Evolutionary conservation across 2,888 invertebrate species (phyloP), one percentile per base, ranked within the genome.

Genomic region (Achlya flavicornis): DNA sequence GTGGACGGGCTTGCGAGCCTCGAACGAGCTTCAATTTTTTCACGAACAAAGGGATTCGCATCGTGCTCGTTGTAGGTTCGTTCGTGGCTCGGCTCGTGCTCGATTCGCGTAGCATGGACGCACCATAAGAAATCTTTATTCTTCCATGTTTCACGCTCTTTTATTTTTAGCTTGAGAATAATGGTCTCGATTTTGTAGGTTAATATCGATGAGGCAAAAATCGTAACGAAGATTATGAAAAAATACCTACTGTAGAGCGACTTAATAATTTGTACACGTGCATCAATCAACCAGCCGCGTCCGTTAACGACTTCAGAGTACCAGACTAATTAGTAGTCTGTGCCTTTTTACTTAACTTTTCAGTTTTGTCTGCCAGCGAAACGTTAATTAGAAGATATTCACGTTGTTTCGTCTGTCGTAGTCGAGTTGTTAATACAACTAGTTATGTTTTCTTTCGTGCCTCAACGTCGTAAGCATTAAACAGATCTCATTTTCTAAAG

Each of bases 371-470:
- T 58, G 66, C 61, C 16, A 64, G 62, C 48, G 61, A 66, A 74
- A 69, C 61, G 61, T 67, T 74, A 74, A 77, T 76, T 73, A 75
- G 66, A 61, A 70, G 43, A 41, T 71, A 68, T 71, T 72, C 60
- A 41, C 26, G 41, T 41, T 41, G 19, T 19, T 41, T 41, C n/a
- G 60, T 60, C 43, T 60, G 60, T 16, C 19, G 19, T 26, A 53
- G 53, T 53, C 53, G 16, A 19, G 19, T 19, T 60, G 60, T 41
- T 8, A 59, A 59, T 41, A 43, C 53, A 0, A 10, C 53, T 53
- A 53, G 53, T 19, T 53, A 53, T 53, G 19, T 53, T 53, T 19
- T 19, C 10, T n/a, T 60, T 60, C 60, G 60, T 60, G 60, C 26
- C 14, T 38, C 4, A 12, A 41, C 41, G 41, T 59, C 59, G 59